Base-by-base conservation (phyloP, 92 coral and sea anemone genomes). In the Bergia sp. region DNA sequence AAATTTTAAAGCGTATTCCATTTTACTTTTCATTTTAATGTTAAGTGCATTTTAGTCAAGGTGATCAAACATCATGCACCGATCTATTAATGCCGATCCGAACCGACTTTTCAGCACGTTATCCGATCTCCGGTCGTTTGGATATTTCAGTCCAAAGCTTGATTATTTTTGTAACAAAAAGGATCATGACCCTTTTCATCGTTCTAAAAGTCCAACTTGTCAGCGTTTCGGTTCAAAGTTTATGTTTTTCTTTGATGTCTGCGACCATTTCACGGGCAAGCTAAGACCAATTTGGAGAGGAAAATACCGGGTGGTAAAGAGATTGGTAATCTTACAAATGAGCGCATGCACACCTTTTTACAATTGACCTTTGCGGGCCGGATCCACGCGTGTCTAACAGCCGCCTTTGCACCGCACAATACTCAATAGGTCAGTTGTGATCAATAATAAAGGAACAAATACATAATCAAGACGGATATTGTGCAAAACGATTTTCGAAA, bases 91-190 rank as follows among this genome's bases (percentile, higher is more conserved):
- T 20, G 4, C 50, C n/a, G 50, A 47, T 13, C 78, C 42, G 58
- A 53, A 1, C 58, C 58, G 58, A 53, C 58, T 53, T 84, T 84
- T 84, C 87, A 84, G 23, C 87, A 73, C 57, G 79, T 84, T 71
- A 47, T 18, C 29, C 79, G 87, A 69, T 72, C 12, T 16, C 49
- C 5, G 41, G 39, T 45, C 86, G 18, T 72, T 45, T 84, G 79
- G 66, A 20, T 18, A 29, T 72, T 66, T 23, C 29, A 29, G 29
- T 67, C 77, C 77, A 84, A n/a, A 71, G 29, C 64, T 84, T 45
- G 87, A 84, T 84, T 84, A n/a, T 84, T 84, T 84, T 71, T 71
- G 66, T 71, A 84, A 84, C 87, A 73, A 84, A 84, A 84, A 84
- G 78, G 87, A 84, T 84, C 79, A 71, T 7, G 87, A 84, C 87